Base-by-base conservation (phyloP, 2,797 vertebrate species). In the Typhlichthys subterraneus region DNA sequence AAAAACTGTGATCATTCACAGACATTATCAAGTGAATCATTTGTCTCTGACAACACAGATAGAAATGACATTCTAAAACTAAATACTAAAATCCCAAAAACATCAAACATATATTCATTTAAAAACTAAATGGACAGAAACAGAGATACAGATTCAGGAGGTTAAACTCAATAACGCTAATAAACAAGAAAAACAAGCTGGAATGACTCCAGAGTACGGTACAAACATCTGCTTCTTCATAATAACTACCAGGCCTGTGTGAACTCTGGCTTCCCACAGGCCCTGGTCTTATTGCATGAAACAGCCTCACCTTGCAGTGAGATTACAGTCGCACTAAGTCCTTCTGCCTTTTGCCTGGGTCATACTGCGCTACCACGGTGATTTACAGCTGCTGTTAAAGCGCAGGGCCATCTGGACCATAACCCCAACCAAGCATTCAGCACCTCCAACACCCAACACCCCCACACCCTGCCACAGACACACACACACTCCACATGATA, bases 321-420 rank as follows among this genome's bases (percentile, higher is more conserved):
- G 82, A 80, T 68, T 78, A 82, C 77, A 75, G 82, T 5, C 53
- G 54, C 66, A 70, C 38, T 70, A 77, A 84, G 77, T 78, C 59
- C 79, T 53, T 76, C 76, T 63, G 31, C 63, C 70, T 83, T 76
- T 78, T 63, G 31, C 63, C 70, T 83, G 59, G 65, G 75, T 77
- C 63, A 53, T 67, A 77, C 67, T 71, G 69, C 70, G 62, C 66
- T 23, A 23, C 23, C 23, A 11, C 61, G 17, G 66, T 85, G 84
- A 89, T 92, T 92, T 92, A 91, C 84, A 83, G 74, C 80, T 77
- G 80, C 81, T 80, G 75, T 72, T 69, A 67, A 70, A 38, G 3
- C 70, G 75, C 81, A 77, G 57, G 67, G 72, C 81, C 78, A 86
- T 81, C 82, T 80, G 75, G 83, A 82, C 75, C 76, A 73, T 72